Percentiles rank a stretch among this genome's conserved stretches.
phyloP scores from a whole-genome alignment of 2,113 vertebrate species.

The Craseonycteris thonglongyai region DNA sequence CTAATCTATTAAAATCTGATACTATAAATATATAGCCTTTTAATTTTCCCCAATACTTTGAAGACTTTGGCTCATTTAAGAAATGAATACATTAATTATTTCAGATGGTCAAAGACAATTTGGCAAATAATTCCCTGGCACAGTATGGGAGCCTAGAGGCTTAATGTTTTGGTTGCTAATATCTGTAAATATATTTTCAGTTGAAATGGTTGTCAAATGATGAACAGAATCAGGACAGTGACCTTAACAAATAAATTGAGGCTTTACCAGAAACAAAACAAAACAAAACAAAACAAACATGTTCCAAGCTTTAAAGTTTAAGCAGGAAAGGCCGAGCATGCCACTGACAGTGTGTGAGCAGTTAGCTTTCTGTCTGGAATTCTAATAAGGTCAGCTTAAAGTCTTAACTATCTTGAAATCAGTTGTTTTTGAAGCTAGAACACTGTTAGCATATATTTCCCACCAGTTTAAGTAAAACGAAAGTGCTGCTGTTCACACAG shows the following conservation, averaged over 20 bases:
- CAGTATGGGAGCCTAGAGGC: neutral
- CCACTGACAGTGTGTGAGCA: neutral
- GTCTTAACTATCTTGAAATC: neutral
- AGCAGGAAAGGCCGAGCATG: neutral
- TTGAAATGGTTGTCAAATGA: conserved; percentile 35
- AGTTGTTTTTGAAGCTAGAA: neutral
- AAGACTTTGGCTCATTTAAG: neutral
- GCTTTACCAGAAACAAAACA: neutral
- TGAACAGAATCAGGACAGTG: conserved; percentile 32
- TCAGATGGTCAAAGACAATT: neutral
- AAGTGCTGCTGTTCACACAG: neutral
- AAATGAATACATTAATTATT: conserved; percentile 14
- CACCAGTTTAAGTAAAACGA: neutral
- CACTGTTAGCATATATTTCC: neutral
- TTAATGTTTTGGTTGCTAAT: neutral
- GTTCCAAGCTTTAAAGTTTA: conserved; percentile 28
- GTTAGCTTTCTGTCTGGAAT: neutral
- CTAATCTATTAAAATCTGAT: neutral
- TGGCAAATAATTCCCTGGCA: neutral
- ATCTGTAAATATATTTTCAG: neutral
- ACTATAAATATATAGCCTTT: neutral
- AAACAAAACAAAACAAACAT: conserved; percentile 14
- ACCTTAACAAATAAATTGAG: conserved; percentile 21
- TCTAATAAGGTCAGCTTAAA: conserved; percentile 29
- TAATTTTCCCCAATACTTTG: neutral